Conservation (phyloP, 2,113 vertebrate species). For the Bos indicus region DNA sequence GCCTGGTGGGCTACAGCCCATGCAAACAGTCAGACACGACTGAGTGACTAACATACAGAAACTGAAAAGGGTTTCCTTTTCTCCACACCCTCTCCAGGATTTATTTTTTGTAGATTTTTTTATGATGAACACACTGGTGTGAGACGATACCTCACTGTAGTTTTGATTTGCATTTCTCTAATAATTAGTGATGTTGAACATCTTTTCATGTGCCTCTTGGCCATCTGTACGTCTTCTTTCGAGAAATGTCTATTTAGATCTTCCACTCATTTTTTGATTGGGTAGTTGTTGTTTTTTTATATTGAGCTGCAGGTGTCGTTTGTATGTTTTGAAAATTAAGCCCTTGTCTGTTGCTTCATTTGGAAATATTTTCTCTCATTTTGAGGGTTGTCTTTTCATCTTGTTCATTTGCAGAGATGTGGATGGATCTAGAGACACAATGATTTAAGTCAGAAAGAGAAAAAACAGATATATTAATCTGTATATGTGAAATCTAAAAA, state of each 20-base stretch:
- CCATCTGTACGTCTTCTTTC: neutral
- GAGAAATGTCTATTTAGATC: neutral
- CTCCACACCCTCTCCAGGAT: neutral
- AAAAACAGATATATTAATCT: neutral
- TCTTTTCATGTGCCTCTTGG: neutral
- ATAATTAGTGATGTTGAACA: neutral
- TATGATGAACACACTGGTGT: neutral
- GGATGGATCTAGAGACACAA: neutral
- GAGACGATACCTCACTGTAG: neutral
- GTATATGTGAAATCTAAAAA: neutral
- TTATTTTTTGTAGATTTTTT: neutral
- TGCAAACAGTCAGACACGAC: neutral
- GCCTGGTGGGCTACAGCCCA: neutral
- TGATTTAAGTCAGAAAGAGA: neutral
- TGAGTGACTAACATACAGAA: neutral
- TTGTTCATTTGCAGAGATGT: neutral
- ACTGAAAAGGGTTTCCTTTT: neutral
- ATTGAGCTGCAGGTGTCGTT: neutral
- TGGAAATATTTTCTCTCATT: neutral
- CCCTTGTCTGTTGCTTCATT: neutral
- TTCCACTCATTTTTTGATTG: neutral
- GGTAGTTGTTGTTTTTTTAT: neutral
- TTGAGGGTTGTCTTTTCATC: neutral
- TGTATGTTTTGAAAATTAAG: neutral
- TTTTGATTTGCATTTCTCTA: neutral